Evolutionary conservation across 2,888 invertebrate species (phyloP), one percentile per base, ranked within the genome.

Genomic region (Acheta domesticus): DNA sequence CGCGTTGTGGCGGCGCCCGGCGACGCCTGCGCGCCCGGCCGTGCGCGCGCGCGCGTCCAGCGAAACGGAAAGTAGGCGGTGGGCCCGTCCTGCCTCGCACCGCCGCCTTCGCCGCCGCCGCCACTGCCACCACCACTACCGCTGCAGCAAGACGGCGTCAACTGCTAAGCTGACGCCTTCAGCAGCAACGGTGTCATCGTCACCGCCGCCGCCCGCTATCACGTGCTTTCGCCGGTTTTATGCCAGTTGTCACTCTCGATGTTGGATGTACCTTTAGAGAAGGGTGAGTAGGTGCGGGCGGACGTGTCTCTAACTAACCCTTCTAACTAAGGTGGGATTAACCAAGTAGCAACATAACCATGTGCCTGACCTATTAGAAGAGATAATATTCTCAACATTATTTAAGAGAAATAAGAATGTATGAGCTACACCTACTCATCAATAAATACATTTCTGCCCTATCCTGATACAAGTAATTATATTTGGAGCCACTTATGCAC

Each of bases 191-290:
- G 16, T 62, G 62, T n/a, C 62, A 62, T n/a, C 62, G 16, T 19
- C 62, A n/a, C 62, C 62, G 14, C 62, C 16, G 62, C 62, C 62
- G 62, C 62, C 62, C 14, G 62, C 62, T 62, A 14, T 62, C n/a
- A 62, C 62, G 62, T 62, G 62, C 62, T 62, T 62, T n/a, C 62
- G 62, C 62, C 14, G 62, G 36, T 36, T 62, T 62, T 62, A 62
- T 62, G 62, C 62, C 62, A 62, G 62, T 36, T 62, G 62, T 62
- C 62, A n/a, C 62, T 62, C 62, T 62, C 62, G 62, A 62, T 62
- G 62, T 62, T 62, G 62, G 62, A 62, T 62, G 62, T 62, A 62
- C 62, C 62, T 62, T 62, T 62, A 62, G 62, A 62, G 62, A 62
- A 62, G 62, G 62, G 62, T 62, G 62, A 62, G 62, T 62, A 62